Evolutionary conservation across 2,113 vertebrate species (phyloP).

Genomic region (Malaclemys terrapin): DNA sequence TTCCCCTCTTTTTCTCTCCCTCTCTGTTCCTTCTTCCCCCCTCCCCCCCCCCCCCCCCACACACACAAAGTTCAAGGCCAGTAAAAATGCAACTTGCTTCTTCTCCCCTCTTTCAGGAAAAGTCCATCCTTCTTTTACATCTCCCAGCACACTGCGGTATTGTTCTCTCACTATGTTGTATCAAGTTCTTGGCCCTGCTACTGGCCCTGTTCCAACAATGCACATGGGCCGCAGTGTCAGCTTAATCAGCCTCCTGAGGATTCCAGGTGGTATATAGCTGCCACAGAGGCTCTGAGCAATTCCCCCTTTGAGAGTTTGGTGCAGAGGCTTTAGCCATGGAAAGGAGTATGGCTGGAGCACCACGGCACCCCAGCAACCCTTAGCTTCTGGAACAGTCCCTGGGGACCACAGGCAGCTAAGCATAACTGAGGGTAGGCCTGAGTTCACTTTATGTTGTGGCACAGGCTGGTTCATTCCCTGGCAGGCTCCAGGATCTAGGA

Average conservation of each 20-base stretch:
- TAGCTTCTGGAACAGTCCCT: background rate
- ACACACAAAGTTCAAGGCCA: accelerated
- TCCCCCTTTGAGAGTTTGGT: background rate
- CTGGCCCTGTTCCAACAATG: background rate
- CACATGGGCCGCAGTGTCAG: background rate
- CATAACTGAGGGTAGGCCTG: background rate
- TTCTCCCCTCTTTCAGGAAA: background rate
- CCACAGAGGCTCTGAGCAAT: background rate
- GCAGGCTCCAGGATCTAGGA: background rate
- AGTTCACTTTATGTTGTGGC: background rate
- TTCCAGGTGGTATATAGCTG: background rate
- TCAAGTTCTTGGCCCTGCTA: background rate
- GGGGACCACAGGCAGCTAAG: background rate
- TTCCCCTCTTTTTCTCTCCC: background rate
- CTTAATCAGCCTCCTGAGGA: background rate
- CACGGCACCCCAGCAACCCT: background rate
- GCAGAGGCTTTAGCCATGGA: background rate
- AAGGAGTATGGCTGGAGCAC: background rate
- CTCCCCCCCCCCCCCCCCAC: background rate
- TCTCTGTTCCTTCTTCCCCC: no score
- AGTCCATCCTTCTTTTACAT: background rate
- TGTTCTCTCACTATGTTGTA: background rate
- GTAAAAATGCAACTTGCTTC: background rate
- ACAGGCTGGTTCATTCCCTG: background rate
- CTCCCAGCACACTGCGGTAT: background rate